Evolutionary conservation across 2,888 invertebrate genomes (phyloP).

Genomic region (Caenorhabditis panamensis): DNA sequence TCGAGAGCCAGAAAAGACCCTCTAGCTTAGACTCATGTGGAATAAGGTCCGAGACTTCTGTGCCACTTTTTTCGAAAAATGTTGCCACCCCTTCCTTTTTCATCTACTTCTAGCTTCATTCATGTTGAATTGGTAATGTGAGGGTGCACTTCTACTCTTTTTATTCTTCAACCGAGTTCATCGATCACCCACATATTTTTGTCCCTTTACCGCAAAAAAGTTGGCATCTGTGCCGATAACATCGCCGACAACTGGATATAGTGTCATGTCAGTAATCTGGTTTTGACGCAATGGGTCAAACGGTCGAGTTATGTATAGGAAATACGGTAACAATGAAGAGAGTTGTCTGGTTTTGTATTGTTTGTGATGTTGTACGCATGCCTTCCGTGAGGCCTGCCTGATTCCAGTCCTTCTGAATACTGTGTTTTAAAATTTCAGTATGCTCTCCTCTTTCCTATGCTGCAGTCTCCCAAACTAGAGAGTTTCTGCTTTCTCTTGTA

Average conservation of each 20-base stretch:
- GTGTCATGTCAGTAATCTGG: background rate
- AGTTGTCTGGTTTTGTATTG: too few relatives aligned
- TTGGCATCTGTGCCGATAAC: background rate
- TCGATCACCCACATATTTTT: background rate
- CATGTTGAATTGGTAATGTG: slow-evolving; percentile 10
- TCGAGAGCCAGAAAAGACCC: too few relatives aligned
- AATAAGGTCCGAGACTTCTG: too few relatives aligned
- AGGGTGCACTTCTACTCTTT: slow-evolving; percentile 5
- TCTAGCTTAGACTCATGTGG: too few relatives aligned
- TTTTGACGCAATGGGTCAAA: background rate
- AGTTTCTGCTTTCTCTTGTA: too few relatives aligned
- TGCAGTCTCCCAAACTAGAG: too few relatives aligned
- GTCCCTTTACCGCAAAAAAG: background rate
- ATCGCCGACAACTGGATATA: background rate
- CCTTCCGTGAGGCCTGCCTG: too few relatives aligned
- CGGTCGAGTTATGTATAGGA: background rate
- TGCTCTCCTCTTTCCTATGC: too few relatives aligned
- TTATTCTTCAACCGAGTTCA: background rate
- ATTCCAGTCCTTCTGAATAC: too few relatives aligned
- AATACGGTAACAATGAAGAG: background rate
- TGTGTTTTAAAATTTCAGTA: too few relatives aligned
- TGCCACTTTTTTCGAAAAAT: background rate
- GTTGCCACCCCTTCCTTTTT: background rate
- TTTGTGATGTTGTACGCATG: too few relatives aligned
- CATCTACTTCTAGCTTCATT: background rate